These are phyloP conservation scores for Ophiodon elongatus DNA, from an alignment of 2,113 vertebrate genomes.

Conservation along the genomic window DNA sequence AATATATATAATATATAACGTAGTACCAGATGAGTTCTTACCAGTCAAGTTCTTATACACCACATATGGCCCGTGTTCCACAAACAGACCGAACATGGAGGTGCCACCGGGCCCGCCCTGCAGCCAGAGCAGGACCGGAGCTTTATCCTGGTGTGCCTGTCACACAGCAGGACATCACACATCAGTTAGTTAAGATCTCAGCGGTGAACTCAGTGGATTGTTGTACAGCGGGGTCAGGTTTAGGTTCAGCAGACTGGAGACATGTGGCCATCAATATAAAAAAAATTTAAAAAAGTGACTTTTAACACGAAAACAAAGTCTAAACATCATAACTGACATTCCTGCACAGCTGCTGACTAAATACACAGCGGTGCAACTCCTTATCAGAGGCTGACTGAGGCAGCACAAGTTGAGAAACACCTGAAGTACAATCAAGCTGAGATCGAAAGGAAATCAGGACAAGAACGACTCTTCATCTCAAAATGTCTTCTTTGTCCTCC, in stretches of 20 bases:
- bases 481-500: background rate
- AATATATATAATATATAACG: no score
- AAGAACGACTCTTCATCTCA: background rate
- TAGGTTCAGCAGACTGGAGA: background rate
- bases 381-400: conserved; percentile 20
- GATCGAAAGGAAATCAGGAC: background rate
- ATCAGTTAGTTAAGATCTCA: conserved; percentile 1
- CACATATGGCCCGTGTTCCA: conserved; percentile 91
- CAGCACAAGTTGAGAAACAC: no score
- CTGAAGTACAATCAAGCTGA: no score
- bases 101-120: conserved; percentile 90
- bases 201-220: conserved; percentile 32
- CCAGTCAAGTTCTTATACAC: conserved; percentile 87
- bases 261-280: background rate
- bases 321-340: conserved; percentile 1
- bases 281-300: background rate
- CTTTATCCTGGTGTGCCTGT: conserved; percentile 73
- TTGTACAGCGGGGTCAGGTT: background rate
- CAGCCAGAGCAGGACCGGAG: conserved; percentile 90
- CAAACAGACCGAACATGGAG: conserved; percentile 92
- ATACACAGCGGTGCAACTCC: background rate
- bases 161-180: background rate
- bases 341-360: conserved; percentile 25
- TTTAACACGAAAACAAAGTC: background rate
- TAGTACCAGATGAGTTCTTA: conserved; percentile 60